Base-by-base conservation (phyloP, 2,888 invertebrate genomes). In the Cerceris ruficornis region DNA sequence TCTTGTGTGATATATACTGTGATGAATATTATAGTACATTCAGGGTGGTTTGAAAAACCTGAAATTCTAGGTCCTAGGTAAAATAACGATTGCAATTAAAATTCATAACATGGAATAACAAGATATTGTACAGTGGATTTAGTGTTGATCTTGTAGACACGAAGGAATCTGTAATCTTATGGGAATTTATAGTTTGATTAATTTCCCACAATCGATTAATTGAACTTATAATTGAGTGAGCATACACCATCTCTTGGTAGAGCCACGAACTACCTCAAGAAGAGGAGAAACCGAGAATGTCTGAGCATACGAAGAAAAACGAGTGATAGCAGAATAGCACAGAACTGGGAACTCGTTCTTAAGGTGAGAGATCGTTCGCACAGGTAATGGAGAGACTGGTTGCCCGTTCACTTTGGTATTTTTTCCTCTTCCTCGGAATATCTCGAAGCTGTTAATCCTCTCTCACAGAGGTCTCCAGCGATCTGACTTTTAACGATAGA, bases 181-280 rank as follows among this genome's bases (percentile, higher is more conserved):
- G 1, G 4, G 28, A 28, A 28, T 28, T 28, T 28, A 28, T 28
- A 28, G 28, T 28, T 28, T 28, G 28, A 28, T 28, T 28, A 28
- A 28, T 28, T 28, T 28, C 28, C 28, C 28, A 28, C 28, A 28
- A 28, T 28, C 28, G 28, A 28, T 28, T 28, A 28, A 28, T 28
- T 4, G 28, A 28, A 28, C 28, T 28, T 28, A 28, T 28, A 28
- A 50, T 50, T 50, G 50, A 7, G 46, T 69, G 73, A 81, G 67
- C 81, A 68, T 76, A 79, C 86, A 82, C 87, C 86, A 89, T 89
- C 87, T 90, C 79, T 85, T 79, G 88, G 86, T 77, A 74, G 58
- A 77, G 66, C 55, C 46, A 75, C 43, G 85, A 89, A 89, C 87
- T 85, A 85, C 39, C 61, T 68, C 41, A 74, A 65, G 84, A 82